Base-by-base conservation (phyloP, 1,140 invertebrate species). In the Magallana ariakensis region DNA sequence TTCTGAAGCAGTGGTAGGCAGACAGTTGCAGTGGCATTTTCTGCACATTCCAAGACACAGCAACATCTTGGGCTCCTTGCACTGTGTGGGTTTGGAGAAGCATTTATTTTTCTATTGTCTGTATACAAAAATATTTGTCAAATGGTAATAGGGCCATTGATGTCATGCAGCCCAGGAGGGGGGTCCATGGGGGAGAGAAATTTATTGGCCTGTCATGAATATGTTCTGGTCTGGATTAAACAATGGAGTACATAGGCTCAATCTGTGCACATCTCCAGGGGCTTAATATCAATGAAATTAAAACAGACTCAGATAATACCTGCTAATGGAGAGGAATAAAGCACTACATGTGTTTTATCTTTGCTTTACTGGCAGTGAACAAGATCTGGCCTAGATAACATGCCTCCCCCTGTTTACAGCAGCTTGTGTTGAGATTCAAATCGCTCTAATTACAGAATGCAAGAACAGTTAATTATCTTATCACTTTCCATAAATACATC, bases 321-420 rank as follows among this genome's bases (percentile, higher is more conserved):
- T 70, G 66, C 33, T 75, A 75, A 75, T 75, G 22, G 66, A 13
- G 33, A 33, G 22, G 9, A 75, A 26, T 75, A 75, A 75, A 75
- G 66, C 66, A 33, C 15, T 75, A 75, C 66, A 75, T 19, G 66
- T 70, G 62, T 22, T 75, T 75, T 75, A 75, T 75, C 66, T 26
- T 13, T 19, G 22, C 22, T 10, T 22, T 22, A 13, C 22, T 75
- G 19, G 66, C 66, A 75, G 66, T 75, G 66, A 75, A 75, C 66
- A 75, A 75, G 66, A 75, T 75, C 22, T 8, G 9, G 15, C 22
- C 7, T 5, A 26, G 66, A 75, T 75, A 75, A 75, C 4, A 19
- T n/a, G 33, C 33, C 62, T 66, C 62, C 62, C 19, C 1, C 11
- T 8, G 3, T 75, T 75, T 13, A 26, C 10, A 13, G 22, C 22